Base-by-base conservation (phyloP, 2,113 vertebrate species). In the Poeciliopsis occidentalis region DNA sequence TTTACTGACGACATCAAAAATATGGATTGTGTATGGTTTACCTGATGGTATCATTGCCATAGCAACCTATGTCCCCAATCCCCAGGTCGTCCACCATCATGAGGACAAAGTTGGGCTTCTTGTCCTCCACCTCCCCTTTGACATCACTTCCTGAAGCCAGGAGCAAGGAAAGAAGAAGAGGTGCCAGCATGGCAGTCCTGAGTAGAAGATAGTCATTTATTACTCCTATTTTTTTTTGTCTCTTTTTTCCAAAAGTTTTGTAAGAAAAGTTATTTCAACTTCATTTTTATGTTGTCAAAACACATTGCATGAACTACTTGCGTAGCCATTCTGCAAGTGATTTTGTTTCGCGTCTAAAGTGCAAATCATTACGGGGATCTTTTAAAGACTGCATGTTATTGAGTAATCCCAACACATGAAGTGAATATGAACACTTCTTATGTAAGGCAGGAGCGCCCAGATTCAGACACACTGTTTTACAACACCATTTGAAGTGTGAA, bases 61-160 rank as follows among this genome's bases (percentile, higher is more conserved):
- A 97, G 76, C 96, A 97, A 5, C 96, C 96, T 10, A 97, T 15
- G 68, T 97, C 96, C 34, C 96, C 96, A 13, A 97, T 95, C 19
- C 96, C 97, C 66, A 97, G 87, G 81, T 97, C 96, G 73, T 97
- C 96, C 4, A 87, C 95, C 92, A 97, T 91, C 39, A 97, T 93
- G 32, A 97, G 83, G 26, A 97, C 90, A 82, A 97, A 88, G 79
- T 95, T 97, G 17, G 96, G 97, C 82, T 76, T 94, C 51, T 79
- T 69, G 67, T 81, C 79, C 7, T 17, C 12, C 39, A 74, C 78
- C 12, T 76, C 63, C 1, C 71, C 76, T 31, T 71, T 60, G 66
- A 81, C 71, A 44, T 83, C 71, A 22, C 44, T 60, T 47, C 80
- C 82, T 73, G 73, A 66, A 30, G 34, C 34, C 72, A 88, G 76